These are phyloP conservation scores for Streblospio benedicti DNA, from an alignment of 1,140 invertebrate species.

Conservation along the genomic window DNA sequence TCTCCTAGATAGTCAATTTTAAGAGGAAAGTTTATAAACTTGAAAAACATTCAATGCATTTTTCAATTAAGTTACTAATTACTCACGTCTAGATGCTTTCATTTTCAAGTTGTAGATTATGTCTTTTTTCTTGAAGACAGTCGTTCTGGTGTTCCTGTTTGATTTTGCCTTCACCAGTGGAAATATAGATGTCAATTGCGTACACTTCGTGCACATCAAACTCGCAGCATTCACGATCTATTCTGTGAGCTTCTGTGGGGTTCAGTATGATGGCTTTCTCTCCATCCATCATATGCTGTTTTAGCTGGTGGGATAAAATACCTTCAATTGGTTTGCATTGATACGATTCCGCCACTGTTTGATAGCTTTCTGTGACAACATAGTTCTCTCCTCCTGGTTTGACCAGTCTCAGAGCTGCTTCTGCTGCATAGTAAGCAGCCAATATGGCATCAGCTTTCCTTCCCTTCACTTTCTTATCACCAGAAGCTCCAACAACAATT, in stretches of 20 bases:
- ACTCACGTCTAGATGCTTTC: conserved; percentile 74
- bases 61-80: too few relatives aligned
- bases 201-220: conserved; percentile 97
- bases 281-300: conserved; percentile 76
- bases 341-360: conserved; percentile 83
- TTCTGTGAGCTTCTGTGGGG: conserved; percentile 93
- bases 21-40: too few relatives aligned
- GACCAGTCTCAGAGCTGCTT: conserved; percentile 84
- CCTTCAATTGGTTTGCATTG: conserved; percentile 95
- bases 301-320: conserved; percentile 90
- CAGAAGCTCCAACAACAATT: conserved; percentile 72
- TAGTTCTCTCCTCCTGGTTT: conserved; percentile 90
- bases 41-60: too few relatives aligned
- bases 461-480: conserved; percentile 58
- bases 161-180: conserved; percentile 81
- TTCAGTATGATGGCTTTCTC: conserved; percentile 99
- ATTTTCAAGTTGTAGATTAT: conserved; percentile 88
- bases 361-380: conserved; percentile 81
- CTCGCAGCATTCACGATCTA: conserved; percentile 94
- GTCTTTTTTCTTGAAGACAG: conserved; percentile 97
- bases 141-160: conserved; percentile 89
- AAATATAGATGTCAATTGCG: conserved; percentile 93
- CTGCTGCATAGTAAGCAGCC: conserved; percentile 87
- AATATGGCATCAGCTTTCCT: conserved; percentile 88
- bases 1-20: too few relatives aligned